Evolutionary conservation across 30 jellyfish, hydroid and myxozoan genomes (phyloP), one percentile per base, ranked within the genome.

Genomic region (Phacellophora camtschatica): DNA sequence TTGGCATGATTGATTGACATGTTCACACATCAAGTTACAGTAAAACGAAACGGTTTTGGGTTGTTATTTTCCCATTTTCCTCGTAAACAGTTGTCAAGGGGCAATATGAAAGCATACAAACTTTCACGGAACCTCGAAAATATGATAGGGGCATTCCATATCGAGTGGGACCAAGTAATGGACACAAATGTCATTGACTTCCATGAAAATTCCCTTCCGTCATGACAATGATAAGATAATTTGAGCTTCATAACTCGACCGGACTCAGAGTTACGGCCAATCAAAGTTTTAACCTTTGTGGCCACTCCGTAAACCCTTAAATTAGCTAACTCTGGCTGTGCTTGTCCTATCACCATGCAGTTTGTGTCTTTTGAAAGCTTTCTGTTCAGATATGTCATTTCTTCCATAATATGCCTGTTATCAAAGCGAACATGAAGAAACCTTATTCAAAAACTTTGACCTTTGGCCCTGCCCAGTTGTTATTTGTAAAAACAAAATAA

Each of bases 121-220:
- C n/a, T n/a, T n/a, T n/a, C n/a, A n/a, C n/a, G n/a, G n/a, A n/a
- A n/a, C n/a, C n/a, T n/a, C n/a, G n/a, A n/a, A n/a, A n/a, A n/a
- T n/a, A n/a, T n/a, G n/a, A n/a, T n/a, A n/a, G n/a, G n/a, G n/a
- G 55, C 0, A 69, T 69, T 69, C 83, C 83, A 69, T 69, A 15
- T 69, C 83, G 43, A 69, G 73, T 69, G 83, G 83, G 83, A 41
- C 72, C 67, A 69, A n/a, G 51, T 71, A 25, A 16, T 69, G 49
- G 83, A 69, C 83, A 24, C 70, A 39, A 69, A 69, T 37, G 83
- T 41, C 83, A 69, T 69, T 11, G 83, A 69, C 43, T 69, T 43
- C 28, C 83, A 36, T 69, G 51, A 43, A 24, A 69, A 20, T 69
- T 69, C 43, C 62, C 80, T 58, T 19, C 11, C 0, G 16, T 0